A percentile compares a stretch with the other conserved stretches of the same genome.
These are phyloP conservation scores for Clytia hemisphaerica DNA, from an alignment of 30 jellyfish, hydroid and myxozoan genomes.

Conservation along the genomic window DNA sequence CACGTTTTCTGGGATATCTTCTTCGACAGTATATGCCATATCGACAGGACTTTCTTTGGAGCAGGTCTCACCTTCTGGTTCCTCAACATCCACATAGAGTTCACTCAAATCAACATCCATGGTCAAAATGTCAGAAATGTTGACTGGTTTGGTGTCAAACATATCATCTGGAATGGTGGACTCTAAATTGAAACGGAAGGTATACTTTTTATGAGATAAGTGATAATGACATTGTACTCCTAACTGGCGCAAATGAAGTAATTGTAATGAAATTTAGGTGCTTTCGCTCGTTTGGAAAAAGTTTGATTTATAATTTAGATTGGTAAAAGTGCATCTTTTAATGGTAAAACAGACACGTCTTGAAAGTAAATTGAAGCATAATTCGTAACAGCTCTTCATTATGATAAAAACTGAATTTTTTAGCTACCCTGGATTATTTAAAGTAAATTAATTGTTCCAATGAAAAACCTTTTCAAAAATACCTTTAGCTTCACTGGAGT, in stretches of 20 bases:
- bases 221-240: too few relatives aligned
- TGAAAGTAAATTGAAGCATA: too few relatives aligned
- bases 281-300: not conserved
- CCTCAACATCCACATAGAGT: constrained; percentile 38
- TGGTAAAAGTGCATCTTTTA: too few relatives aligned
- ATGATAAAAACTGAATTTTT: too few relatives aligned
- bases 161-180: constrained; percentile 14
- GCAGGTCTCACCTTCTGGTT: constrained; percentile 22
- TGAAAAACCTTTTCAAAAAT: not conserved
- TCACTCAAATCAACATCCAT: constrained; percentile 50
- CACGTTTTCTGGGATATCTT: constrained; percentile 10
- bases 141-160: not conserved
- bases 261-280: not conserved
- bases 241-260: constrained; percentile 3
- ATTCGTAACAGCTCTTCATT: too few relatives aligned
- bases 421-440: too few relatives aligned
- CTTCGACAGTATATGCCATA: constrained; percentile 23
- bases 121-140: constrained; percentile 9
- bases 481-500: not conserved
- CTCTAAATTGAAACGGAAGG: too few relatives aligned
- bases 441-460: too few relatives aligned
- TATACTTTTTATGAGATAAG: too few relatives aligned
- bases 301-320: too few relatives aligned
- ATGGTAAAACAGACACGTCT: too few relatives aligned
- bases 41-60: constrained; percentile 36